A percentile compares a stretch with the other conserved stretches of the same genome.
phyloP scores from a whole-genome alignment of 2,113 vertebrate species.

The Apteryx mantelli region DNA sequence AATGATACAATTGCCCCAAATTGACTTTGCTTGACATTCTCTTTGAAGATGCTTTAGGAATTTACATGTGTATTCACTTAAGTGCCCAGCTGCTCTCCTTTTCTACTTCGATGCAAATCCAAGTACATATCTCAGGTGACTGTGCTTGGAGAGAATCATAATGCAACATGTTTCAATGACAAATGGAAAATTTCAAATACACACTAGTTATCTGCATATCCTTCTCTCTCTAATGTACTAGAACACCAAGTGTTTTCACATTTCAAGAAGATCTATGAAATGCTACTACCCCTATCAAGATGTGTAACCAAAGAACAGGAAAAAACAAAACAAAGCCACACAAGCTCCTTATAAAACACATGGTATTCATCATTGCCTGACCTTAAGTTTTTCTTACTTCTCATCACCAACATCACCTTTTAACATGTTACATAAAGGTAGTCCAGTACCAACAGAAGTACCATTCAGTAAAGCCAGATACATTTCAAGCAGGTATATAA shows the following conservation, averaged over 20 bases:
- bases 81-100: neutral
- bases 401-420: neutral
- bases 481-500: neutral
- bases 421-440: neutral
- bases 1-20: neutral
- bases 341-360: neutral
- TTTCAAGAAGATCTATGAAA: neutral
- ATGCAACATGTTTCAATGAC: neutral
- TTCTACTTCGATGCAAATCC: neutral
- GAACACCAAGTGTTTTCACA: neutral
- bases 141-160: neutral
- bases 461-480: neutral
- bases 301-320: neutral
- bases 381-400: neutral
- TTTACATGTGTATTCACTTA: neutral
- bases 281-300: neutral
- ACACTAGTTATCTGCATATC: neutral
- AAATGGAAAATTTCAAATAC: neutral
- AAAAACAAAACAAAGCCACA: neutral
- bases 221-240: neutral
- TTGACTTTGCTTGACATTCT: neutral
- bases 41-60: neutral
- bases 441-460: neutral
- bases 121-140: neutral
- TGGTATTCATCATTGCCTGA: no score